Conservation (phyloP, 2,888 invertebrate species). For the Dryococelus australis region DNA sequence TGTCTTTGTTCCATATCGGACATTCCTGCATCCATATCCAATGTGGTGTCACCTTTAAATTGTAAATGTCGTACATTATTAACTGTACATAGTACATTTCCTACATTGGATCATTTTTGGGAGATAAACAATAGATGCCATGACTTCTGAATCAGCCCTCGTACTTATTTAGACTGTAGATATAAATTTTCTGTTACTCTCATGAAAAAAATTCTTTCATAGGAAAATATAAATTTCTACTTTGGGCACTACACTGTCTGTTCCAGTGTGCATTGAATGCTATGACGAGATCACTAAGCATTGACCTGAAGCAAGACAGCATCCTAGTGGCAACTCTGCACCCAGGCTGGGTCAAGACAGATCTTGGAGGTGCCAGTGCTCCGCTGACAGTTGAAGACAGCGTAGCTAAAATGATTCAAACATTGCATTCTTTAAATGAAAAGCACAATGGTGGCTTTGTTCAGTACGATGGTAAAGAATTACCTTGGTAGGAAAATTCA, state of each 20-base stretch:
- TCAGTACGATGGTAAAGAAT: slow-evolving; percentile 76
- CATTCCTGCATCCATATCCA: no score
- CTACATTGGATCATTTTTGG: no score
- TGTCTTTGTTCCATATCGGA: no score
- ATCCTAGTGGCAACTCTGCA: slow-evolving; percentile 80
- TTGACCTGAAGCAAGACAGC: slow-evolving; percentile 77
- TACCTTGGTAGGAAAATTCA: slow-evolving; percentile 71
- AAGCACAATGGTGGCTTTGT: slow-evolving; percentile 78
- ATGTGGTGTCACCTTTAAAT: no score
- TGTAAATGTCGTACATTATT: no score
- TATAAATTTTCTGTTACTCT: no score
- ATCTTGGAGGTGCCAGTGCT: slow-evolving; percentile 86
- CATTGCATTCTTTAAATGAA: slow-evolving; percentile 69
- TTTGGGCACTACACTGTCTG: background rate
- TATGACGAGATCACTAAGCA: slow-evolving; percentile 82
- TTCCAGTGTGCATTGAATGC: slow-evolving; percentile 84
- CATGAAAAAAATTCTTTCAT: no score
- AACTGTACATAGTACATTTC: no score
- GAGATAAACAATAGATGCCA: no score
- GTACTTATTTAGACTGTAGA: no score
- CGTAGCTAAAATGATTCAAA: slow-evolving; percentile 69
- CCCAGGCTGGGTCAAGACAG: slow-evolving; percentile 93
- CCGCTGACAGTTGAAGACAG: slow-evolving; percentile 75
- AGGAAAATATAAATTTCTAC: no score
- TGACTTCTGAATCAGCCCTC: no score